A percentile compares a stretch with the other conserved stretches of the same genome.
Evolutionary conservation across 30 jellyfish, hydroid and myxozoan genomes (phyloP).

Genomic region (Morbakka virulenta): DNA sequence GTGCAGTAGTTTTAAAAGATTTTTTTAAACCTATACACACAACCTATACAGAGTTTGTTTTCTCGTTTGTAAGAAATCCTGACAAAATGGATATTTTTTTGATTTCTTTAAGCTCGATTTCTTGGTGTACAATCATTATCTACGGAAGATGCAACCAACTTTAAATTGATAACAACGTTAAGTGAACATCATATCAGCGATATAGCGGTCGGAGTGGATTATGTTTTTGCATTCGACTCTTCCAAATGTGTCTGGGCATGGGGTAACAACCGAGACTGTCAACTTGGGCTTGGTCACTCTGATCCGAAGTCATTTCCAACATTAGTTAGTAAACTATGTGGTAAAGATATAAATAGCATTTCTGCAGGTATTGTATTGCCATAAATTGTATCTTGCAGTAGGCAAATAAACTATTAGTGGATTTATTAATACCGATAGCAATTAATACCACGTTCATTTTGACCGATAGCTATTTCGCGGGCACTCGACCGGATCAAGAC

Average conservation of each 20-base stretch:
- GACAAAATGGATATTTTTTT: too few relatives aligned
- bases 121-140: constrained; percentile 48
- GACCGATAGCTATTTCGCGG: too few relatives aligned
- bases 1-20: too few relatives aligned
- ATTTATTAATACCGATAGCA: too few relatives aligned
- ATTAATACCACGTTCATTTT: too few relatives aligned
- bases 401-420: neutral
- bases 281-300: constrained; percentile 73
- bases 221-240: constrained; percentile 70
- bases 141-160: constrained; percentile 35
- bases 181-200: constrained; percentile 61
- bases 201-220: constrained; percentile 82
- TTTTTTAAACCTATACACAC: too few relatives aligned
- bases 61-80: too few relatives aligned
- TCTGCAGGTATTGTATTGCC: constrained; percentile 98
- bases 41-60: too few relatives aligned
- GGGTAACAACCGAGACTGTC: constrained; percentile 85
- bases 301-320: constrained; percentile 70
- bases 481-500: too few relatives aligned
- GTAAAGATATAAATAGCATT: constrained; percentile 57
- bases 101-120: too few relatives aligned
- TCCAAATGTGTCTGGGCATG: constrained; percentile 80
- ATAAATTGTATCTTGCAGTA: neutral
- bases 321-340: constrained; percentile 39
- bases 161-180: constrained; percentile 54